Conservation (phyloP, 2,797 vertebrate species). For the Scolopax bukidnonensis region DNA sequence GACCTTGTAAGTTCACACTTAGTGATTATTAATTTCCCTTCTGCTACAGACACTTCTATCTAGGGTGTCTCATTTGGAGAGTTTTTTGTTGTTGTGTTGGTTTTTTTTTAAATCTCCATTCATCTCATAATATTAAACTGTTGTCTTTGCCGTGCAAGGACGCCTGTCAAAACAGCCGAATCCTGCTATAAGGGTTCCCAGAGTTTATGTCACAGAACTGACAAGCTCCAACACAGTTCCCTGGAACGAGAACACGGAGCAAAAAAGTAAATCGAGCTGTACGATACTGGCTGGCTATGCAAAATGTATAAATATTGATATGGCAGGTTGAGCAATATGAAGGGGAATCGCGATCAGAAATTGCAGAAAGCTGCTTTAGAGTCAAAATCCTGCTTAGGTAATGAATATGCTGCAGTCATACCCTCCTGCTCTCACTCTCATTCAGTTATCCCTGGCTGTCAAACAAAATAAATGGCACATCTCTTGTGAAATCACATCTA, state of each 20-base stretch:
- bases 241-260: neutral
- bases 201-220: conserved; percentile 13
- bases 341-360: conserved; percentile 21
- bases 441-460: neutral
- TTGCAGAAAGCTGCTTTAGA: neutral
- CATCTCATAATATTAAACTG: conserved; percentile 15
- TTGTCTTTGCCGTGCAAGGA: neutral
- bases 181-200: neutral
- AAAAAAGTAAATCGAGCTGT: conserved; percentile 3
- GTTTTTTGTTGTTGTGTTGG: neutral
- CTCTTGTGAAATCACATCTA: conserved; percentile 24
- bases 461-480: conserved; percentile 32
- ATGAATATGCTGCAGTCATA: neutral
- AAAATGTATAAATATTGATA: conserved; percentile 37
- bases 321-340: neutral
- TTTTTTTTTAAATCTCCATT: neutral
- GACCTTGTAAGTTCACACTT: conserved; percentile 12
- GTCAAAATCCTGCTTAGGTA: neutral
- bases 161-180: conserved; percentile 30
- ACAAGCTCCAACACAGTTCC: conserved; percentile 7
- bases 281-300: neutral
- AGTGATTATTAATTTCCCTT: conserved; percentile 13
- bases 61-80: neutral
- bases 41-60: neutral
- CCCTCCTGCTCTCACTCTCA: neutral